A percentile compares a stretch with the other conserved stretches of the same genome.
phyloP scores from a whole-genome alignment of 2,888 invertebrate genomes.

The Apotomis betuletana region DNA sequence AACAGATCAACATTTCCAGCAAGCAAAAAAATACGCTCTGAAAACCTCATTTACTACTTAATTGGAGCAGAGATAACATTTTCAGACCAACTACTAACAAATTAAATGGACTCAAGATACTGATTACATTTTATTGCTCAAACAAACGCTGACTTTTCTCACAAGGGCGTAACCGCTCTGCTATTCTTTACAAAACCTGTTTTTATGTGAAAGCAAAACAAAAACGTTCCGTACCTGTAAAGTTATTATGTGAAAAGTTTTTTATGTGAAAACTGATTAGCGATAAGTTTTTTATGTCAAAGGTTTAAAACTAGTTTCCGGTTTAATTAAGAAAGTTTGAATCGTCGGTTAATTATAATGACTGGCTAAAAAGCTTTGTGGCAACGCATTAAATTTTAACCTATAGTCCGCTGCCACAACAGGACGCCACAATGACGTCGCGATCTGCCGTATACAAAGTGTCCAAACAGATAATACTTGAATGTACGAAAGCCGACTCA shows the following conservation, averaged over 20 bases:
- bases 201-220: background rate
- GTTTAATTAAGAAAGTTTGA: conserved; percentile 9
- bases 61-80: background rate
- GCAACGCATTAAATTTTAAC: too few species aligned
- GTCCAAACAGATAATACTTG: too few species aligned
- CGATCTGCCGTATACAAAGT: too few species aligned
- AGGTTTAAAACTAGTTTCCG: conserved; percentile 6
- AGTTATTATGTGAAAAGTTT: conserved; percentile 16
- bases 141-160: background rate
- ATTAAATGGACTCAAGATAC: conserved; percentile 8
- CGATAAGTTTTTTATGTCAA: conserved; percentile 6
- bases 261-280: conserved; percentile 6
- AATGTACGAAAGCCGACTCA: too few species aligned
- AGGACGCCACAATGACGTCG: too few species aligned
- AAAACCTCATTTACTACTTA: background rate
- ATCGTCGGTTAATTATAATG: background rate
- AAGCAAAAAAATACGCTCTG: background rate
- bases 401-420: too few species aligned
- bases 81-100: background rate
- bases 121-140: conserved; percentile 11
- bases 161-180: background rate
- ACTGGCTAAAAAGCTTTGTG: too few species aligned
- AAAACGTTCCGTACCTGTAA: background rate
- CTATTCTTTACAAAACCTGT: background rate
- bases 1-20: background rate